phyloP scores from a whole-genome alignment of 2,797 vertebrate species.

The Peromyscus attwateri region DNA sequence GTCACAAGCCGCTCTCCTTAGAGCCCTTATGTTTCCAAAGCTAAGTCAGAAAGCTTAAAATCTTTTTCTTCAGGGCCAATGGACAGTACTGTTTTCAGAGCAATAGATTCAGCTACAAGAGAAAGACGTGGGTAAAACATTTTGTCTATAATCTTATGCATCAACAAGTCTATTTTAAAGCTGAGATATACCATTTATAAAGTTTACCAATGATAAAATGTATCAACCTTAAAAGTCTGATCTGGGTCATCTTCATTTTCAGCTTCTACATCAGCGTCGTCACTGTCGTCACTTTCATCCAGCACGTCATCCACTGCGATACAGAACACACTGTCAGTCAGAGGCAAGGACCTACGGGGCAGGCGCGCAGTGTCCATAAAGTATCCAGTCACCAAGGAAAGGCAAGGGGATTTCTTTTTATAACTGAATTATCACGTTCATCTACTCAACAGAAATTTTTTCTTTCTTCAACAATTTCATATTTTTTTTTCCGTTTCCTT shows the following conservation, averaged over 20 bases:
- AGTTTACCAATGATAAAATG: not conserved
- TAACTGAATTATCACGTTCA: not conserved
- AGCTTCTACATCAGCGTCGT: constrained; percentile 93
- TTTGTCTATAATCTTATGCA: not conserved
- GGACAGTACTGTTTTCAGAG: not conserved
- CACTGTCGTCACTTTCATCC: constrained; percentile 98
- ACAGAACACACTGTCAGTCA: constrained; percentile 84
- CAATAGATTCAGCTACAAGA: not conserved
- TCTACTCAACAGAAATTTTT: not conserved
- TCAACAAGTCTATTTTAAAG: constrained; percentile 38
- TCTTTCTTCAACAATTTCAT: not conserved
- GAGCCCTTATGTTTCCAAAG: constrained; percentile 29
- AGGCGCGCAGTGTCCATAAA: not conserved
- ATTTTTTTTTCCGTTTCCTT: no score
- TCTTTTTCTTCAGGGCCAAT: not conserved
- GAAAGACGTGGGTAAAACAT: not conserved
- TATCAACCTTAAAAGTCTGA: constrained; percentile 89
- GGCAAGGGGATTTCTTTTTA: not conserved
- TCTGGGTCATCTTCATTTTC: constrained; percentile 96
- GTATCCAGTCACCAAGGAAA: constrained; percentile 22
- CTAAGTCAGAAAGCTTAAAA: constrained; percentile 18
- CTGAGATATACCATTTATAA: not conserved
- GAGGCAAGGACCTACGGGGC: constrained; percentile 73
- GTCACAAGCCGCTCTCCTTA: not conserved
- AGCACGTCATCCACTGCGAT: constrained; percentile 96